Evolutionary conservation across 2,113 vertebrate genomes (phyloP), one percentile per base, ranked within the genome.

Genomic region (Sinocyclocheilus anshuiensis): DNA sequence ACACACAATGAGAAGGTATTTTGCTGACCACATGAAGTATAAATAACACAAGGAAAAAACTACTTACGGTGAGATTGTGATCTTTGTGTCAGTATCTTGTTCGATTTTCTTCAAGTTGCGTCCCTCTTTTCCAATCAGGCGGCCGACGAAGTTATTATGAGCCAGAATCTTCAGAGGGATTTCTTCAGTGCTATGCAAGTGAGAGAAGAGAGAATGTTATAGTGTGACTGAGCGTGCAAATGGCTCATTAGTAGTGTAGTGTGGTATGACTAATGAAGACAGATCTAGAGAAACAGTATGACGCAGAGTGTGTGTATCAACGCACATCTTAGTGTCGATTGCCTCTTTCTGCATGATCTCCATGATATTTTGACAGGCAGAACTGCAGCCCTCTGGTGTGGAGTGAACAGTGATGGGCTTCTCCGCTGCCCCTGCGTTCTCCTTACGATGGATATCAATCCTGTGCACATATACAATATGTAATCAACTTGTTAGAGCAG

Each of bases 321-420:
- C 98, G 96, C 90, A 99, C 98, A 98, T 99, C 93, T 99, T 99
- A 63, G 97, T 99, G 93, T 99, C 98, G 72, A 97, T 91, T 71
- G 98, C 98, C 94, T 99, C 98, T 91, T 99, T 99, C 92, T 98
- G 97, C 98, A 99, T 99, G 93, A 99, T 99, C 93, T 99, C 98
- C 97, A 99, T 97, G 92, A 99, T 98, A 89, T 96, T 97, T 89
- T 94, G 96, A 92, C 98, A 99, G 91, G 98, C 97, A 0, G 94
- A 96, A 61, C 97, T 97, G 88, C 97, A 99, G 65, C 98, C 97
- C 88, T 99, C 97, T 20, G 98, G 97, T 72, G 97, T 98, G 71
- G 98, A 98, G 91, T 99, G 97, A 87, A 99, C 97, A 0, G 97
- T 99, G 91, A 99, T 99, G 50, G 98, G 97, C 93, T 99, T 99